Evolutionary conservation across 2,113 vertebrate species (phyloP).

Genomic region (Xenopus borealis): DNA sequence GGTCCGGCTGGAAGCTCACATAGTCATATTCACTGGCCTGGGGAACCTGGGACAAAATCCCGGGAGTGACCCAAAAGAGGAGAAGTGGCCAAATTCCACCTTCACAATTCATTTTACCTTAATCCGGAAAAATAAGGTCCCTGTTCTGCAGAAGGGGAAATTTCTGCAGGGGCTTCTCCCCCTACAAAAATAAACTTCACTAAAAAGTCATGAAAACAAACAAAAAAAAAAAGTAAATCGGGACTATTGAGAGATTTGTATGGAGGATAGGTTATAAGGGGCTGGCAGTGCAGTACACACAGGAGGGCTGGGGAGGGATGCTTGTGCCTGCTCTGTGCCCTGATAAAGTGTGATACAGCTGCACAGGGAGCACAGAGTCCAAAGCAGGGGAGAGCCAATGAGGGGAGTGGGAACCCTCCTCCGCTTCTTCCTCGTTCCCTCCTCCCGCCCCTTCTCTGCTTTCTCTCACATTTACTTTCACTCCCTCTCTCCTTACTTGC

Average conservation of each 20-base stretch:
- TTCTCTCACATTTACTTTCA: slow-evolving; percentile 2
- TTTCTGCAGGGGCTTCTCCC: too few relatives aligned
- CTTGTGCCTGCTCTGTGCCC: slow-evolving; percentile 13
- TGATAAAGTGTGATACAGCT: slow-evolving; percentile 23
- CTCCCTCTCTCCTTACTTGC: neutral
- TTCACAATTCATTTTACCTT: slow-evolving; percentile 7
- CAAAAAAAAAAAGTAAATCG: too few relatives aligned
- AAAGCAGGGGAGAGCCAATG: slow-evolving; percentile 26
- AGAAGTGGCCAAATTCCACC: slow-evolving; percentile 40
- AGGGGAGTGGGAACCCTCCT: slow-evolving; percentile 16
- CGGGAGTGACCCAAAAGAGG: slow-evolving; percentile 54
- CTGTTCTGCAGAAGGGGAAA: too few relatives aligned
- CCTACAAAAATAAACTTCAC: neutral
- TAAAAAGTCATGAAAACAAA: neutral
- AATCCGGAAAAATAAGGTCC: too few relatives aligned
- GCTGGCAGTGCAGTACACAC: slow-evolving; percentile 8
- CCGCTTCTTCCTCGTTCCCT: neutral
- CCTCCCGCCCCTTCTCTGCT: slow-evolving; percentile 6
- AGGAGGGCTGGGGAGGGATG: neutral
- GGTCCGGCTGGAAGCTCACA: slow-evolving; percentile 78
- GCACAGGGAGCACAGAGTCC: slow-evolving; percentile 17
- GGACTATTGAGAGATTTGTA: neutral
- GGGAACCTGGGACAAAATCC: slow-evolving; percentile 61
- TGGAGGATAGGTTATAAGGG: neutral
- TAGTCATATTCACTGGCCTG: slow-evolving; percentile 85